phyloP scores from a whole-genome alignment of 2,888 invertebrate species.

The Elgonia sp. region DNA sequence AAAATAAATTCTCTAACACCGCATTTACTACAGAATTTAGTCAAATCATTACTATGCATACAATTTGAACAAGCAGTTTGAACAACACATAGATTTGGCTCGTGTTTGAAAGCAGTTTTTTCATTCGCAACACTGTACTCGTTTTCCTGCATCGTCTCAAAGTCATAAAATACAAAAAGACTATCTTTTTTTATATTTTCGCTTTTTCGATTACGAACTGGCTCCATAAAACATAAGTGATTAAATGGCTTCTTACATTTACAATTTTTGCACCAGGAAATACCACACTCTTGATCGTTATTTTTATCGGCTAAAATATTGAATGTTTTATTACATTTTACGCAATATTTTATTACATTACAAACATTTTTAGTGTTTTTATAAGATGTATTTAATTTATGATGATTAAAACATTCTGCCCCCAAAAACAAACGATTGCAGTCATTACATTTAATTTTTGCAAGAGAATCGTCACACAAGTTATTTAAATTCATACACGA shows the following conservation, averaged over 20 bases:
- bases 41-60: neutral
- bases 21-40: neutral
- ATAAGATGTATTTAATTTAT: neutral
- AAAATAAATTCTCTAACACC: slow-evolving; percentile 14
- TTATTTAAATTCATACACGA: neutral
- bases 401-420: neutral
- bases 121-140: neutral
- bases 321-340: neutral
- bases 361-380: neutral
- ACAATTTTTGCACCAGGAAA: neutral
- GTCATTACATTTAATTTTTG: slow-evolving; percentile 8
- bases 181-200: slow-evolving; percentile 2
- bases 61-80: neutral
- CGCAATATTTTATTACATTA: neutral
- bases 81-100: slow-evolving; percentile 1
- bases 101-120: neutral
- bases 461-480: neutral
- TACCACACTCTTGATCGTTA: neutral
- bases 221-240: slow-evolving; percentile 14
- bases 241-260: neutral
- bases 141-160: slow-evolving; percentile 1
- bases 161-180: slow-evolving; percentile 20
- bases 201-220: neutral
- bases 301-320: neutral
- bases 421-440: slow-evolving; percentile 5